A percentile compares a stretch with the other conserved stretches of the same genome.
Evolutionary conservation across 2,113 vertebrate species (phyloP).

Genomic region (Peromyscus californicus): DNA sequence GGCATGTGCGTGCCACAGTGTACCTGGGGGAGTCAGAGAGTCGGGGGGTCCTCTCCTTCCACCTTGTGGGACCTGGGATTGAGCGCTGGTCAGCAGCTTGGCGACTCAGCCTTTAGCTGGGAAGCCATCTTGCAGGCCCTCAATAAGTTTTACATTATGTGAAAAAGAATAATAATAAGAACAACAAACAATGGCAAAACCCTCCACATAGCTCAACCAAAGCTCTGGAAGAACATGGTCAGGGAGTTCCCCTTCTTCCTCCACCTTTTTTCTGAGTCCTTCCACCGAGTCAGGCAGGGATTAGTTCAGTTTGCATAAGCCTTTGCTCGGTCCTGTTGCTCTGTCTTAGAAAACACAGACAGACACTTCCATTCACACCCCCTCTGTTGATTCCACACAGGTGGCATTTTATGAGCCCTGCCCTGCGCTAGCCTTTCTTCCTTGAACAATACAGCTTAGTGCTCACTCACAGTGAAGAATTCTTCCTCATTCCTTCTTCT

Average conservation of each 20-base stretch:
- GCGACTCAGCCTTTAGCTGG: neutral
- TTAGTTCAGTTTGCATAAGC: neutral
- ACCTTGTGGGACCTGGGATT: neutral
- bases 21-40: neutral
- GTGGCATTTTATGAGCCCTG: neutral
- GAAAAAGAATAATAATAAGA: neutral
- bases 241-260: neutral
- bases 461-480: neutral
- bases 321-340: neutral
- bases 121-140: neutral
- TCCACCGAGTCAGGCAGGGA: neutral
- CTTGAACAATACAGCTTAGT: neutral
- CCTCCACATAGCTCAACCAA: neutral
- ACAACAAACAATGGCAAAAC: neutral
- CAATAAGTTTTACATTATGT: neutral
- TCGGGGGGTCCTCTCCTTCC: neutral
- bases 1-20: neutral
- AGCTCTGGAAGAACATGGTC: neutral
- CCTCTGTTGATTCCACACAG: neutral
- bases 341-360: conserved; percentile 41
- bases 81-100: neutral
- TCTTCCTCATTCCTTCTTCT: conserved; percentile 56
- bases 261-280: neutral
- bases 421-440: neutral
- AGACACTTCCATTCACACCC: neutral